Evolutionary conservation across 1,140 invertebrate genomes (phyloP).

Genomic region (Heliothis virescens): DNA sequence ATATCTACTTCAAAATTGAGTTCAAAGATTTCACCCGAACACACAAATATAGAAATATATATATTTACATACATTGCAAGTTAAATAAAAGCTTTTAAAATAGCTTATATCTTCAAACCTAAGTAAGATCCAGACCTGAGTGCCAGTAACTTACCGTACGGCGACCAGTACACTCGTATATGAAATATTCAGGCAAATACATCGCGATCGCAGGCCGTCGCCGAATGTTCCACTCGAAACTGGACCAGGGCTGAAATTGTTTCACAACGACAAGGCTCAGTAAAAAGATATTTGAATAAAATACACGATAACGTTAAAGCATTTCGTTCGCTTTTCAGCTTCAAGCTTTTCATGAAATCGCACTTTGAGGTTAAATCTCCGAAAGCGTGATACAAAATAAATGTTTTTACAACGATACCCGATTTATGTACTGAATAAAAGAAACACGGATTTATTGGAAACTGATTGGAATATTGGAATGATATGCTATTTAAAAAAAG

Average conservation of each 20-base stretch:
- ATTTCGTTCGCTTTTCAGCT: slow-evolving; percentile 1
- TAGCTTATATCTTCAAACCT: not conserved
- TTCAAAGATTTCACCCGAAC: too few relatives aligned
- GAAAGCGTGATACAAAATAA: not conserved
- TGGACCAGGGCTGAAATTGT: slow-evolving; percentile 74
- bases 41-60: too few relatives aligned
- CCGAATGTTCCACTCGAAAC: slow-evolving; percentile 62
- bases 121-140: not conserved
- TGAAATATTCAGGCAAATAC: slow-evolving; percentile 80
- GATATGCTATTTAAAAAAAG: not conserved
- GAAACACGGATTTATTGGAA: slow-evolving; percentile 8
- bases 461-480: slow-evolving; percentile 9
- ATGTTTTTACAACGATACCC: not conserved
- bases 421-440: not conserved
- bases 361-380: slow-evolving; percentile 23
- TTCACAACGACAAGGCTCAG: slow-evolving; percentile 61
- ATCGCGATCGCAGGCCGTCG: slow-evolving; percentile 60
- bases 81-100: too few relatives aligned
- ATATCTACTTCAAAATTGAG: too few relatives aligned
- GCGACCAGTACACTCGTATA: slow-evolving; percentile 67
- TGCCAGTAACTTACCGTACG: slow-evolving; percentile 59
- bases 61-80: too few relatives aligned
- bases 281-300: slow-evolving; percentile 58
- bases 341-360: slow-evolving; percentile 16
- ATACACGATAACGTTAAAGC: not conserved